Evolutionary conservation across 2,797 vertebrate species (phyloP).

Genomic region (Melanogrammus aeglefinus): DNA sequence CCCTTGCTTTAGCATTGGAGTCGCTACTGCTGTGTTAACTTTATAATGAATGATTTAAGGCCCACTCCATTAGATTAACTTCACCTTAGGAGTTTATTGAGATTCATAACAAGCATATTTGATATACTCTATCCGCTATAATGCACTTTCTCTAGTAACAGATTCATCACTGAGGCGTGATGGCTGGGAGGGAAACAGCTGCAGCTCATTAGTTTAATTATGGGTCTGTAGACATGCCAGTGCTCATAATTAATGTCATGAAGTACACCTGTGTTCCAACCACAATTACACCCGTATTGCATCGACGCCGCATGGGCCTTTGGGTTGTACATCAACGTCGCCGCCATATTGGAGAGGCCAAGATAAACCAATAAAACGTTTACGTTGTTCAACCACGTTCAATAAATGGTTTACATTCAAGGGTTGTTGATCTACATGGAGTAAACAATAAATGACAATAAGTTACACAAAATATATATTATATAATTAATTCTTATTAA

Average conservation of each 20-base stretch:
- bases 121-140: not conserved
- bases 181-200: not conserved
- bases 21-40: not conserved
- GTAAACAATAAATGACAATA: too few species aligned
- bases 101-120: not conserved
- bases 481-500: not conserved
- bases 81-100: not conserved
- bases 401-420: too few species aligned
- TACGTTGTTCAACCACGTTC: too few species aligned
- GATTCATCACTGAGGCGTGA: not conserved
- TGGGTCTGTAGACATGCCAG: not conserved
- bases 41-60: conserved; percentile 11
- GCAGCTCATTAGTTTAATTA: not conserved
- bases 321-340: too few species aligned
- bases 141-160: not conserved
- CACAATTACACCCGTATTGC: too few species aligned
- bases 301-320: too few species aligned
- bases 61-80: conserved; percentile 20
- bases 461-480: not conserved
- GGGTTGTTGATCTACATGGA: too few species aligned
- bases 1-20: not conserved
- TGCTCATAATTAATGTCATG: not conserved
- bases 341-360: too few species aligned
- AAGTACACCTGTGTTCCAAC: not conserved
- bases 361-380: too few species aligned